These are phyloP conservation scores for Paradoxurus hermaphroditus DNA, from an alignment of 2,113 vertebrate species.

Conservation along the genomic window DNA sequence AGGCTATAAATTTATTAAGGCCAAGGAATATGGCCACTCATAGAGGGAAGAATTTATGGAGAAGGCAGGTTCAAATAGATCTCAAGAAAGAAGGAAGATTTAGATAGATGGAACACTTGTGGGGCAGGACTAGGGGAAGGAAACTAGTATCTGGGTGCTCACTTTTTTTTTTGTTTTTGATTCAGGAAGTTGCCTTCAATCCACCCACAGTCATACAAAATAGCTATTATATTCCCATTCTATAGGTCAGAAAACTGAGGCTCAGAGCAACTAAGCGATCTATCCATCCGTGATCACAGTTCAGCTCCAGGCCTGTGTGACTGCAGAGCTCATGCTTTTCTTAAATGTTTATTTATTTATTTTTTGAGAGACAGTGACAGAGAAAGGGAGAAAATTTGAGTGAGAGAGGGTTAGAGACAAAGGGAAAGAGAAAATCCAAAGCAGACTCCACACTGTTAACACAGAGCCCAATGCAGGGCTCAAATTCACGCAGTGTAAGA, in stretches of 20 bases:
- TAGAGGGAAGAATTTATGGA: background rate
- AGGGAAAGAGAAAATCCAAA: too few species aligned
- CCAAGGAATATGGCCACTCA: background rate
- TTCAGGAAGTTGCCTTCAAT: background rate
- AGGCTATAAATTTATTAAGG: slow-evolving; percentile 27
- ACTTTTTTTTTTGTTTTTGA: background rate
- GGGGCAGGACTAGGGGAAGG: background rate
- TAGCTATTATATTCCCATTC: background rate
- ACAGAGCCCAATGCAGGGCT: too few species aligned
- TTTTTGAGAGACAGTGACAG: too few species aligned
- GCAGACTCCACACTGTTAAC: too few species aligned
- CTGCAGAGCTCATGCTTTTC: background rate
- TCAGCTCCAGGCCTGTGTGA: background rate
- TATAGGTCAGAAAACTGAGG: background rate
- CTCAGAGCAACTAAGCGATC: background rate
- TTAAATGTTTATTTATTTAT: too few species aligned
- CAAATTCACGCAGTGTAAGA: too few species aligned
- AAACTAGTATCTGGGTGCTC: background rate
- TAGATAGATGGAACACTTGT: background rate
- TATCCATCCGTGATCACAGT: background rate
- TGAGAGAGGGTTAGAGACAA: too few species aligned
- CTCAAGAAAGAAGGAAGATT: background rate
- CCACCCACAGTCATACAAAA: background rate
- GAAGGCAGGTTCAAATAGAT: background rate
- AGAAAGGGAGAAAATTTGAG: too few species aligned